Base-by-base conservation (phyloP, 2,797 vertebrate genomes). In the Pangasius macronema region DNA sequence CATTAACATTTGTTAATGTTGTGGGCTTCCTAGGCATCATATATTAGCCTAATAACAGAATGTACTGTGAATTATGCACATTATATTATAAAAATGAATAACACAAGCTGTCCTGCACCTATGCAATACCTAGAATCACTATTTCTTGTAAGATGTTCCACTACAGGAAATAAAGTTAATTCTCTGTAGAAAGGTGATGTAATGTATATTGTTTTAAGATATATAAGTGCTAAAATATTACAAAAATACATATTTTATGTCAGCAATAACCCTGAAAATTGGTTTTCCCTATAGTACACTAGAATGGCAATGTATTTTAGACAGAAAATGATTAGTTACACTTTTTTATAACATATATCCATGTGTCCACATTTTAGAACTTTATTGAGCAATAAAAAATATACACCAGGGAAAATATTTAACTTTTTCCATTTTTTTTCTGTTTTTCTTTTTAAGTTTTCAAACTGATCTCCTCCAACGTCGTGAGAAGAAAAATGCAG, bases 311-410 rank as follows among this genome's bases (percentile, higher is more conserved):
- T 30, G 9, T 49, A 10, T 82, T 30, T 65, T 46, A 2, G 11
- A 81, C 13, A n/a, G 55, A 82, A 65, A 82, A 59, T 90, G 67
- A 92, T 91, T 89, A 91, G 90, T 94, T 91, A 90, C 83, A 92
- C 95, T 88, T 92, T n/a, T 90, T 72, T 10, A 91, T 94, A 89
- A 96, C 94, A 93, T 96, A 95, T 93, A 96, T 95, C 95, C 96
- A 96, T 91, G 94, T 95, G 94, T 95, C 96, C 93, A 94, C 95
- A 97, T 96, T 94, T 96, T 96, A 93, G 92, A 94, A 97, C 94
- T 99, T 99, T 97, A 99, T 97, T 97, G 94, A 97, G 95, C 95
- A 96, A 97, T 97, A 96, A 98, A 97, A 99, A 99, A 97, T 97
- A 97, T 97, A 98, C 97, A 98, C 95, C 97, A 97, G 96, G 96